phyloP scores from a whole-genome alignment of 2,888 invertebrate genomes.

The Eilema depressum region DNA sequence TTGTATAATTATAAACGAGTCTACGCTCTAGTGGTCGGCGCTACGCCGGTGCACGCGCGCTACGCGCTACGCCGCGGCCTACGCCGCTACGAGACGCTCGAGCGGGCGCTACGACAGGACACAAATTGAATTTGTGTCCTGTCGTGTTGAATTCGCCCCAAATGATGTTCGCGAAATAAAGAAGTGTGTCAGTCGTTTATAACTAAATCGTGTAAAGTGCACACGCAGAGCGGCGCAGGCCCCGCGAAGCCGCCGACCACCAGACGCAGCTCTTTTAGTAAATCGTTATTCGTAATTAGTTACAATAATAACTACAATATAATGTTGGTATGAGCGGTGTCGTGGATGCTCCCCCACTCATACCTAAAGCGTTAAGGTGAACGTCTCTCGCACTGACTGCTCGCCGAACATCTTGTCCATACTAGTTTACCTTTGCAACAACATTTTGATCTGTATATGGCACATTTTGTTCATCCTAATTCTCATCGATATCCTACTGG shows the following conservation, averaged over 20 bases:
- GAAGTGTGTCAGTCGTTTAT: slow-evolving; percentile 4
- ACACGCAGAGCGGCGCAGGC: slow-evolving; percentile 8
- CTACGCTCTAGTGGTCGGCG: slow-evolving; percentile 59
- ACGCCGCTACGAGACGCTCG: slow-evolving; percentile 15
- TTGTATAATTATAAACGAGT: slow-evolving; percentile 73
- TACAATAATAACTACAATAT: slow-evolving; percentile 85
- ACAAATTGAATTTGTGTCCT: slow-evolving; percentile 6
- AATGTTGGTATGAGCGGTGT: slow-evolving; percentile 86
- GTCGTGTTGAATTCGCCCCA: neutral
- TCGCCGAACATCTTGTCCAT: slow-evolving; percentile 54
- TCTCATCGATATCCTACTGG: slow-evolving; percentile 17
- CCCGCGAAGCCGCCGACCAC: slow-evolving; percentile 44
- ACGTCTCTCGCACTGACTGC: slow-evolving; percentile 77
- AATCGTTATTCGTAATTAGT: slow-evolving; percentile 80
- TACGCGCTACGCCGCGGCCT: slow-evolving; percentile 3
- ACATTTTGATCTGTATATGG: slow-evolving; percentile 43
- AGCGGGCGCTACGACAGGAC: neutral
- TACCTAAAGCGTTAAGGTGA: slow-evolving; percentile 87
- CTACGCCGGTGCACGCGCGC: slow-evolving; percentile 13
- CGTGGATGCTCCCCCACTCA: slow-evolving; percentile 86
- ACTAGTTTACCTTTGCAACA: slow-evolving; percentile 37
- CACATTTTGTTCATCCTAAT: slow-evolving; percentile 42
- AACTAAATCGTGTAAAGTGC: slow-evolving; percentile 5
- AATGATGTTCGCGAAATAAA: neutral
- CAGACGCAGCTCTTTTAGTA: slow-evolving; percentile 67